Base-by-base conservation (phyloP, 1,140 invertebrate species). In the Homalodisca vitripennis region DNA sequence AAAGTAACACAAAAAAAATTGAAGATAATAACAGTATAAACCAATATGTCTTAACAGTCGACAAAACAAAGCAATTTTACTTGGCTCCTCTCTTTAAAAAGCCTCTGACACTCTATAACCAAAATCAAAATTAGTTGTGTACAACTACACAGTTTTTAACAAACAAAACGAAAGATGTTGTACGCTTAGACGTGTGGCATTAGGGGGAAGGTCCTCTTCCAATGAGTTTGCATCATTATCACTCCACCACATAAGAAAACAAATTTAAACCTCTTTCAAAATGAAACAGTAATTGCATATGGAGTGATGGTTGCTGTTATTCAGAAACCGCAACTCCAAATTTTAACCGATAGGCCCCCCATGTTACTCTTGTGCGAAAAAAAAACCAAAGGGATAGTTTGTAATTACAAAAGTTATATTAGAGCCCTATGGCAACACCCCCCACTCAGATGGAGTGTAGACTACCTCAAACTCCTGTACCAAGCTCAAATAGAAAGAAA, bases 401-500 rank as follows among this genome's bases (percentile, higher is more conserved):
- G n/a, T n/a, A n/a, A n/a, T n/a, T n/a, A n/a, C n/a, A n/a, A n/a
- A n/a, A n/a, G n/a, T n/a, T n/a, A n/a, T n/a, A n/a, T n/a, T n/a
- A n/a, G n/a, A n/a, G n/a, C n/a, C n/a, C n/a, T n/a, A n/a, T n/a
- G n/a, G n/a, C n/a, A n/a, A n/a, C n/a, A n/a, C n/a, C n/a, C n/a
- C 57, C 20, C 57, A 62, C 22, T 3, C 57, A 62, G 22, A 62
- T 57, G 53, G 53, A 57, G 53, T 57, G 53, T 57, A 20, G 20
- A n/a, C n/a, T n/a, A n/a, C n/a, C n/a, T n/a, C n/a, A n/a, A n/a
- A n/a, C n/a, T n/a, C 53, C 20, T 20, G 6, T 10, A 10, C 22
- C 57, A 62, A 17, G 57, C 57, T 2, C 57, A 62, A 62, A 62
- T 62, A 22, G 53, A 62, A 24, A 62, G 27, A 62, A 62, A 62